phyloP scores from a whole-genome alignment of 2,797 vertebrate species.

The Echeneis naucrates region DNA sequence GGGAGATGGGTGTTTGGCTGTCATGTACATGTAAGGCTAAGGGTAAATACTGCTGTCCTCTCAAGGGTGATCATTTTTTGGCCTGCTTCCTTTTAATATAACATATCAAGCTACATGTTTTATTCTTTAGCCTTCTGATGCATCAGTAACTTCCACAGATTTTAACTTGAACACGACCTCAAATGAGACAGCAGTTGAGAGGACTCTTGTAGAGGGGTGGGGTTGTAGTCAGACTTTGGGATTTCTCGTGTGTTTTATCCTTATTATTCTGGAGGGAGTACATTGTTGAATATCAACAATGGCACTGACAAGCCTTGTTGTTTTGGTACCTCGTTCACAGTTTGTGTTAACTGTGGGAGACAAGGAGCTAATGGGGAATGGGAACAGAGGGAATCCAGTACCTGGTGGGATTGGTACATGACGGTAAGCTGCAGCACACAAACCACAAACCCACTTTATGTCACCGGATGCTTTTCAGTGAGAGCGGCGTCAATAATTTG shows the following conservation, averaged over 20 bases:
- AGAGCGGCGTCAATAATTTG: constrained; percentile 1
- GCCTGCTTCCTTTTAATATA: constrained; percentile 1
- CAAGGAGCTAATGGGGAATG: constrained; percentile 91
- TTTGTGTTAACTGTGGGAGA: constrained; percentile 92
- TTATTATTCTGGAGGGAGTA: constrained; percentile 83
- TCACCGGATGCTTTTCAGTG: constrained; percentile 76
- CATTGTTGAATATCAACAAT: constrained; percentile 93
- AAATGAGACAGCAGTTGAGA: constrained; percentile 64
- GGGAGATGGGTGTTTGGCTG: constrained; percentile 74
- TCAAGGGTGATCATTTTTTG: constrained; percentile 59
- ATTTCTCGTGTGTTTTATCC: constrained; percentile 22
- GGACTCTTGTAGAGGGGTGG: constrained; percentile 45
- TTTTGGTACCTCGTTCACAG: constrained; percentile 93
- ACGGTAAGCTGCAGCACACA: constrained; percentile 83
- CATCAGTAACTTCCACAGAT: background rate
- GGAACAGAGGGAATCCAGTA: constrained; percentile 87
- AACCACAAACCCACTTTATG: constrained; percentile 73
- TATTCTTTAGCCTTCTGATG: background rate
- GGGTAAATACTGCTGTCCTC: constrained; percentile 47
- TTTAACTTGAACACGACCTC: background rate
- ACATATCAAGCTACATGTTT: background rate
- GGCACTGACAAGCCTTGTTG: constrained; percentile 84
- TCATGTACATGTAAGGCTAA: constrained; percentile 43
- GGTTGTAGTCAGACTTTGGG: constrained; percentile 35
- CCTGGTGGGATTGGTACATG: constrained; percentile 85